Conservation (phyloP, 2,797 vertebrate genomes). For the Chaetophractus vellerosus region DNA sequence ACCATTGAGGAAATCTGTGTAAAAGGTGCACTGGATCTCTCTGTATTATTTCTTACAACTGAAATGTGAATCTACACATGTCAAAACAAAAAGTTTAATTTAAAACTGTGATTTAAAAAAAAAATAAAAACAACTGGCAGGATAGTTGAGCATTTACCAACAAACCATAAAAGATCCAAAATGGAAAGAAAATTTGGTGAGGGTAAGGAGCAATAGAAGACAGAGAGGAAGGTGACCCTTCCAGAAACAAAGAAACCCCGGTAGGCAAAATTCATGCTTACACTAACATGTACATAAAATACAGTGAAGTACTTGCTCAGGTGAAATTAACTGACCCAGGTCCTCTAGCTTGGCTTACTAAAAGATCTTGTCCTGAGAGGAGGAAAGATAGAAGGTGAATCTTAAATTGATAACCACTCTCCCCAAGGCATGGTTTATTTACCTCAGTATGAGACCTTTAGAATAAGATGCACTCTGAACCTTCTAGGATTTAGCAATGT, state of each 20-base stretch:
- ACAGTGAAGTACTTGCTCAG: background rate
- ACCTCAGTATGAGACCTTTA: background rate
- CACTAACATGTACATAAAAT: background rate
- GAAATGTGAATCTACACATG: background rate
- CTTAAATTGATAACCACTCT: constrained; percentile 36
- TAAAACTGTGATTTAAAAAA: background rate
- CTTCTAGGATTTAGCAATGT: constrained; percentile 19
- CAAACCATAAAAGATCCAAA: constrained; percentile 28
- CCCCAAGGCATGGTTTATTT: background rate
- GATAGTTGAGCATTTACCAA: background rate
- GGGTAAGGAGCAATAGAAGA: background rate
- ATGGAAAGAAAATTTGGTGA: background rate
- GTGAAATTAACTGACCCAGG: background rate
- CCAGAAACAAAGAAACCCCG: background rate
- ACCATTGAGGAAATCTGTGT: background rate
- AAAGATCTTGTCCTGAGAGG: constrained; percentile 61
- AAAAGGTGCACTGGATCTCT: background rate
- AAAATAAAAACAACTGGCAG: background rate
- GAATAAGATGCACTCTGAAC: background rate
- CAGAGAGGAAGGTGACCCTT: constrained; percentile 1
- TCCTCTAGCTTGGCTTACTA: background rate
- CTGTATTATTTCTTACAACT: background rate
- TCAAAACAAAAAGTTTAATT: constrained; percentile 16
- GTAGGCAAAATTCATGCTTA: background rate
- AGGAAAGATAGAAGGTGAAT: constrained; percentile 23